Conservation (phyloP, 2,888 invertebrate genomes). For the Polia nebulosa region DNA sequence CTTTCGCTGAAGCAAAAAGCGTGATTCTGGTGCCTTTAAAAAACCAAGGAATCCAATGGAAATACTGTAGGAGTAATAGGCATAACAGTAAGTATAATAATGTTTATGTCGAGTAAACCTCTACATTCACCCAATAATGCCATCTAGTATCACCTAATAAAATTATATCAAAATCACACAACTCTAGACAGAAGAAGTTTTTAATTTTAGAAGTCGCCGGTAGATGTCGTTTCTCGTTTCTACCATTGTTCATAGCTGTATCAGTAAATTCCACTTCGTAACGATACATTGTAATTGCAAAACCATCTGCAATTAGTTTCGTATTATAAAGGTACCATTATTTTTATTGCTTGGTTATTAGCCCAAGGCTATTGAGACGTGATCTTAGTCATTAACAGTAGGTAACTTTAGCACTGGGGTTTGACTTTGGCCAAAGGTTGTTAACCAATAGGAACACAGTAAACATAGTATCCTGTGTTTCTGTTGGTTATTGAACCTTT, state of each 20-base stretch:
- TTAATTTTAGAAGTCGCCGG: not conserved
- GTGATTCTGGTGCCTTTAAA: too few relatives aligned
- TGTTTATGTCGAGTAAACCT: too few relatives aligned
- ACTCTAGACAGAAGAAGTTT: not conserved
- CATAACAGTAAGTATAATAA: too few relatives aligned
- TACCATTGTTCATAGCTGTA: not conserved
- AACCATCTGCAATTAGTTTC: constrained; percentile 25
- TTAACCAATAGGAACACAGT: too few relatives aligned
- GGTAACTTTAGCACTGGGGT: too few relatives aligned
- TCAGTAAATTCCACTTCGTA: not conserved
- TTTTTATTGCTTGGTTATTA: constrained; percentile 15
- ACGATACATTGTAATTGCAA: constrained; percentile 12
- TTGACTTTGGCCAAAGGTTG: too few relatives aligned
- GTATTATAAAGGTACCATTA: constrained; percentile 1
- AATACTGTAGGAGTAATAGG: too few relatives aligned
- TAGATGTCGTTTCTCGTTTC: constrained; percentile 40
- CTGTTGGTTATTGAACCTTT: too few relatives aligned
- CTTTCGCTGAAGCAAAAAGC: too few relatives aligned
- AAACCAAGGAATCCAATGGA: too few relatives aligned
- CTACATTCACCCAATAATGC: constrained; percentile 6
- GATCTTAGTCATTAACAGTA: not conserved
- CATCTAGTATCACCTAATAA: constrained; percentile 25
- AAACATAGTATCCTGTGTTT: too few relatives aligned
- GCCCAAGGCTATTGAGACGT: constrained; percentile 6
- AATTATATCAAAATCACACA: constrained; percentile 9